These are phyloP conservation scores for Zingel zingel DNA, from an alignment of 2,113 vertebrate genomes.

Conservation along the genomic window DNA sequence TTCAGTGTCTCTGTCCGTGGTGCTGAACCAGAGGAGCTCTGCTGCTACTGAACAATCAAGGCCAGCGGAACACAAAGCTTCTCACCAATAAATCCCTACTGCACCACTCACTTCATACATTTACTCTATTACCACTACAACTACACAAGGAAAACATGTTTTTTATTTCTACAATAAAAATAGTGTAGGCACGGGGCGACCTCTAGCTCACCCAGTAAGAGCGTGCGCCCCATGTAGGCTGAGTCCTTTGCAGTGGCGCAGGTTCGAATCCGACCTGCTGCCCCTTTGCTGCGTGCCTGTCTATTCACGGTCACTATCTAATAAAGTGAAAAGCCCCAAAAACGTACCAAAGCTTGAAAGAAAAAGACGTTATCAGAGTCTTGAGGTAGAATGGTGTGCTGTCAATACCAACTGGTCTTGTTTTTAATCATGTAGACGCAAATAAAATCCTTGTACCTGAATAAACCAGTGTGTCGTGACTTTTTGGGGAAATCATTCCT, in stretches of 20 bases:
- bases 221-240: too few species aligned
- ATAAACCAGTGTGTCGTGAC: too few species aligned
- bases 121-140: not conserved
- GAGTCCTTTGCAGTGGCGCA: too few species aligned
- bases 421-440: not conserved
- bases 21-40: constrained; percentile 61
- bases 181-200: not conserved
- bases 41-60: not conserved
- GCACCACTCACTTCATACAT: not conserved
- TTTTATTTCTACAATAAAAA: not conserved
- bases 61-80: not conserved
- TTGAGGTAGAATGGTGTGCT: not conserved
- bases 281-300: too few species aligned
- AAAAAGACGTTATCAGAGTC: not conserved
- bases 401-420: not conserved
- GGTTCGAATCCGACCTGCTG: too few species aligned
- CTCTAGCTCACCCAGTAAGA: too few species aligned
- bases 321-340: too few species aligned
- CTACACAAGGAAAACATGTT: not conserved
- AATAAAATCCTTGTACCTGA: too few species aligned
- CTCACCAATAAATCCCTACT: not conserved
- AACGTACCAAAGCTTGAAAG: too few species aligned
- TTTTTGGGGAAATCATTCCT: too few species aligned
- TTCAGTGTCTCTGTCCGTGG: constrained; percentile 72
- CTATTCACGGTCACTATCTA: too few species aligned